A percentile compares a stretch with the other conserved stretches of the same genome.
Conservation (phyloP, 2,888 invertebrate genomes). For the Lepidocyrtinus sp. region DNA sequence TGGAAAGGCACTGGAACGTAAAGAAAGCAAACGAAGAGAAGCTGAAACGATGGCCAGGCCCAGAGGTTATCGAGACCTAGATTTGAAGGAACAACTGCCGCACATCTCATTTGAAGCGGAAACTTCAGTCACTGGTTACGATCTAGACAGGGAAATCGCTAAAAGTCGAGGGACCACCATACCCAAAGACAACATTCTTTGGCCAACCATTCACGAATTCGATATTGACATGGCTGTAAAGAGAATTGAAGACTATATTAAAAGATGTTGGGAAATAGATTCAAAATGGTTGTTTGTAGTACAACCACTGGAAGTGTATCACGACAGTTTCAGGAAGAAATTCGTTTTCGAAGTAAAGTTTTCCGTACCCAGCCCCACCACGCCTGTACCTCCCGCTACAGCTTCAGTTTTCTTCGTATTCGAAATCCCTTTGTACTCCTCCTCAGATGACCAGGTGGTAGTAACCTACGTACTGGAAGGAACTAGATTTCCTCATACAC, state of each 20-base stretch:
- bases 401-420: conserved; percentile 67
- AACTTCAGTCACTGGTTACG: conserved; percentile 30
- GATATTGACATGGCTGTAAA: conserved; percentile 49
- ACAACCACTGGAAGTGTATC: conserved; percentile 54
- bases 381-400: conserved; percentile 65
- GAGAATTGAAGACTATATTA: conserved; percentile 65
- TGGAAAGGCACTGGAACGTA: conserved; percentile 26
- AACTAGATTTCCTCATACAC: conserved; percentile 61
- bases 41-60: conserved; percentile 49
- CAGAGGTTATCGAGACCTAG: conserved; percentile 55
- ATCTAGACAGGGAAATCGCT: conserved; percentile 50
- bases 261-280: conserved; percentile 63
- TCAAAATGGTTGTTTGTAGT: conserved; percentile 61
- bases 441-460: conserved; percentile 55
- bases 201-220: conserved; percentile 63
- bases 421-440: conserved; percentile 61
- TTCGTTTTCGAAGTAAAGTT: conserved; percentile 64
- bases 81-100: conserved; percentile 36
- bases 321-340: conserved; percentile 59
- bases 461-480: conserved; percentile 67
- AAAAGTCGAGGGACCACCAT: conserved; percentile 27
- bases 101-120: conserved; percentile 40
- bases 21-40: conserved; percentile 44
- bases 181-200: conserved; percentile 60
- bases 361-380: conserved; percentile 58